These are phyloP conservation scores for Pelecanoides urinatrix DNA, from an alignment of 2,113 vertebrate species.

Conservation along the genomic window DNA sequence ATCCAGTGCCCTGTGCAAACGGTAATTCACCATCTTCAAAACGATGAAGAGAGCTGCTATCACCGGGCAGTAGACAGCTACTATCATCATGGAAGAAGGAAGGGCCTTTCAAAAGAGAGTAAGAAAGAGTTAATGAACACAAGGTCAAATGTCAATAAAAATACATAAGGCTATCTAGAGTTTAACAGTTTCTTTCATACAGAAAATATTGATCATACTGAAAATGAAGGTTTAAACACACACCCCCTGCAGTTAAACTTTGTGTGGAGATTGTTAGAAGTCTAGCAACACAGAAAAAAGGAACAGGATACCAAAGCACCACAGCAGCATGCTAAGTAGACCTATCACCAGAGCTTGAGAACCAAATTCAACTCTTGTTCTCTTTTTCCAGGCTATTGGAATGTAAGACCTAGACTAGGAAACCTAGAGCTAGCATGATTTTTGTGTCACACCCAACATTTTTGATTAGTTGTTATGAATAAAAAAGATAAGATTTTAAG, in stretches of 20 bases:
- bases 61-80: constrained; percentile 96
- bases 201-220: background rate
- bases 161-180: background rate
- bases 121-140: constrained; percentile 12
- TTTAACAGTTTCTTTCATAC: background rate
- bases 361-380: background rate
- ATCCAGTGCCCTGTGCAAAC: constrained; percentile 94
- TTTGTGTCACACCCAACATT: background rate
- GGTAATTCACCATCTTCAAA: constrained; percentile 95
- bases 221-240: background rate
- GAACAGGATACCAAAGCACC: background rate
- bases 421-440: background rate
- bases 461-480: background rate
- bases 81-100: constrained; percentile 95
- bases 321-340: background rate
- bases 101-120: constrained; percentile 83
- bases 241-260: background rate
- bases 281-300: background rate
- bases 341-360: background rate
- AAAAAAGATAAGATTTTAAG: background rate
- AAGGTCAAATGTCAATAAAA: background rate
- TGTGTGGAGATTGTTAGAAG: background rate
- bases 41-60: constrained; percentile 93
- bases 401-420: background rate
- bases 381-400: background rate